These are phyloP conservation scores for Perca flavescens DNA, from an alignment of 2,113 vertebrate species.

Conservation along the genomic window DNA sequence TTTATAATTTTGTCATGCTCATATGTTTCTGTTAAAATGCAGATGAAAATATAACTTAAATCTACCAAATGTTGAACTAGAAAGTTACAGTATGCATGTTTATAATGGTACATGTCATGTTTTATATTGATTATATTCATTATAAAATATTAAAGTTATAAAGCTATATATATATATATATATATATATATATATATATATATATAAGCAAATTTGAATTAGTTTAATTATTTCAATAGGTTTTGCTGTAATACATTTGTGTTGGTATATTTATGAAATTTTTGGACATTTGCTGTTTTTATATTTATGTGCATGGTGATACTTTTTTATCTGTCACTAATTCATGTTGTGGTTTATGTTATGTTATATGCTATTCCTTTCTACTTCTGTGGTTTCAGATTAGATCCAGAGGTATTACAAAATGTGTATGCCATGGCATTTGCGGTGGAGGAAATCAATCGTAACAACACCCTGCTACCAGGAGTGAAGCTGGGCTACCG, in stretches of 20 bases:
- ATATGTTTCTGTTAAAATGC: not conserved
- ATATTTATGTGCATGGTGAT: too few species aligned
- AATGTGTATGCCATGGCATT: constrained; percentile 75
- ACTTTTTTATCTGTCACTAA: not conserved
- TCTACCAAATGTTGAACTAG: not conserved
- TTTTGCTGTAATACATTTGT: too few species aligned
- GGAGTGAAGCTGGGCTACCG: constrained; percentile 78
- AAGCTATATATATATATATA: too few species aligned
- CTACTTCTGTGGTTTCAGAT: constrained; percentile 46
- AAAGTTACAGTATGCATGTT: too few species aligned
- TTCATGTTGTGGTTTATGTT: not conserved
- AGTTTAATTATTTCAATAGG: too few species aligned
- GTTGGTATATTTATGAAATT: not conserved
- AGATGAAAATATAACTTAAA: not conserved
- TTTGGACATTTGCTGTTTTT: not conserved
- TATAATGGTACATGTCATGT: too few species aligned
- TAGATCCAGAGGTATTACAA: constrained; percentile 65
- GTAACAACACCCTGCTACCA: constrained; percentile 71
- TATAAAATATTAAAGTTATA: too few species aligned
- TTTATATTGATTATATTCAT: not conserved
- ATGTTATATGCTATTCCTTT: not conserved
- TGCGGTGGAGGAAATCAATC: constrained; percentile 83
- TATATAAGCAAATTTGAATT: too few species aligned
- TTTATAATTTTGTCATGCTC: not conserved
- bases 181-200: too few species aligned